Evolutionary conservation across 2,797 vertebrate species (phyloP).

Genomic region (Poecilia picta): DNA sequence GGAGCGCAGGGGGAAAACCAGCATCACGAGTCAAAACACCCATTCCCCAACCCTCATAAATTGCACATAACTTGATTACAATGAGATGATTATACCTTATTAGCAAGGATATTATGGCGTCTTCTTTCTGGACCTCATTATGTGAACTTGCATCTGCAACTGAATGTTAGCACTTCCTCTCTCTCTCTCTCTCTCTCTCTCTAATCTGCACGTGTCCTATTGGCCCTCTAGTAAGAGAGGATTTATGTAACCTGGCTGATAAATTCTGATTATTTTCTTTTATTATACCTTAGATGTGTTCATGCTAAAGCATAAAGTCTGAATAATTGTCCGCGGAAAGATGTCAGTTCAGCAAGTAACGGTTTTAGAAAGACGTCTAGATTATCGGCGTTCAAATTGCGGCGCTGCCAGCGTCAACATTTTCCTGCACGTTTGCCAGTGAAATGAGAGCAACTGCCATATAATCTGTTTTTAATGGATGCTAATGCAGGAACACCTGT

Average conservation of each 20-base stretch:
- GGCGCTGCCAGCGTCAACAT: slow-evolving; percentile 52
- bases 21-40: slow-evolving; percentile 67
- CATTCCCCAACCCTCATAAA: slow-evolving; percentile 71
- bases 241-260: neutral
- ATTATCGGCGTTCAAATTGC: slow-evolving; percentile 50
- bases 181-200: slow-evolving; percentile 22
- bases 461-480: slow-evolving; percentile 81
- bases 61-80: slow-evolving; percentile 77
- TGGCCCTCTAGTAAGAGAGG: slow-evolving; percentile 59
- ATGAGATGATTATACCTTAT: slow-evolving; percentile 79
- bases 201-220: slow-evolving; percentile 65
- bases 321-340: slow-evolving; percentile 14
- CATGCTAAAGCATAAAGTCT: neutral
- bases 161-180: slow-evolving; percentile 70
- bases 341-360: slow-evolving; percentile 64
- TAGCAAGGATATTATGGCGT: slow-evolving; percentile 76
- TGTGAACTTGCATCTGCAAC: slow-evolving; percentile 71
- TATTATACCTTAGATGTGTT: neutral
- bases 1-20: slow-evolving; percentile 31
- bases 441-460: slow-evolving; percentile 72
- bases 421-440: slow-evolving; percentile 55
- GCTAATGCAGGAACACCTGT: slow-evolving; percentile 93
- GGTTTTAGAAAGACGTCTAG: slow-evolving; percentile 56
- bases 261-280: neutral
- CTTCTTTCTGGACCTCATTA: slow-evolving; percentile 76